Conservation (phyloP, 2,888 invertebrate genomes). For the Prostheceraeus crozeri region DNA sequence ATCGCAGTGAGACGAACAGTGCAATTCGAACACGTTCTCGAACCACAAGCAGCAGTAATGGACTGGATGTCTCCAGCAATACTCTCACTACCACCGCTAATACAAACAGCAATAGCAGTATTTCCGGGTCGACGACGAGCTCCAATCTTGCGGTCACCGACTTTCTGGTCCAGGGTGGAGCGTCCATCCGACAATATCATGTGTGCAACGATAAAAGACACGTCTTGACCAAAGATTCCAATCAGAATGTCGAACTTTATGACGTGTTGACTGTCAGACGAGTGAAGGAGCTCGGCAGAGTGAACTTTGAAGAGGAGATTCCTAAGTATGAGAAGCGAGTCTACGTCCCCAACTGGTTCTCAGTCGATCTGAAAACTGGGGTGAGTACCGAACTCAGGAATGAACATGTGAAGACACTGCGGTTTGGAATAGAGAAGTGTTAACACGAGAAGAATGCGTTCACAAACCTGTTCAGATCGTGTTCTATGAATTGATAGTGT, state of each 20-base stretch:
- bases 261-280: slow-evolving; percentile 83
- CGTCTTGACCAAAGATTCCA: slow-evolving; percentile 88
- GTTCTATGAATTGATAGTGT: too few species aligned
- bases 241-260: slow-evolving; percentile 77
- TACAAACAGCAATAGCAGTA: too few species aligned
- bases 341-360: slow-evolving; percentile 97
- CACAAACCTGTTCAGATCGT: too few species aligned
- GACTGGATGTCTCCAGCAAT: slow-evolving; percentile 65
- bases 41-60: slow-evolving; percentile 64
- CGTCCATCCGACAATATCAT: slow-evolving; percentile 82
- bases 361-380: slow-evolving; percentile 94
- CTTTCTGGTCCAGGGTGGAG: slow-evolving; percentile 69
- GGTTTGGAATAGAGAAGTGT: too few species aligned
- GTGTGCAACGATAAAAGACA: slow-evolving; percentile 91
- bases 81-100: too few species aligned
- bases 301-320: slow-evolving; percentile 84
- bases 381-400: too few species aligned
- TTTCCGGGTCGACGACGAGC: too few species aligned
- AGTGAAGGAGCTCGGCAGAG: slow-evolving; percentile 76
- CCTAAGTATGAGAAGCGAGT: slow-evolving; percentile 84
- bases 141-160: too few species aligned
- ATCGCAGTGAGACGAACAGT: too few species aligned
- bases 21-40: too few species aligned
- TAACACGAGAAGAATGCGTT: too few species aligned
- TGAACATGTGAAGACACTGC: too few species aligned